Conservation (phyloP, 2,797 vertebrate species). For the Oreonectes daqikongensis region DNA sequence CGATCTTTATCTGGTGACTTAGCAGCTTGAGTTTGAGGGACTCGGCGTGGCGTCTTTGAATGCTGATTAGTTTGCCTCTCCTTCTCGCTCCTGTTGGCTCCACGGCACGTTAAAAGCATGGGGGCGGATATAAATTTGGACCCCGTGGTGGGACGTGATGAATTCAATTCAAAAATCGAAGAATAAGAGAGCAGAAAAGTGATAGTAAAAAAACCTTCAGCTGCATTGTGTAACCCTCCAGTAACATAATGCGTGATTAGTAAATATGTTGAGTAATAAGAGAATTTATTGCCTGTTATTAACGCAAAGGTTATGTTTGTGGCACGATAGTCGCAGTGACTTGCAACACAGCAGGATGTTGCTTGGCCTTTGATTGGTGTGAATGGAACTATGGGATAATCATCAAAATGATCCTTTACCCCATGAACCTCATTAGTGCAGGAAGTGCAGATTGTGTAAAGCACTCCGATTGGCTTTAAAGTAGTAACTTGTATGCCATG, state of each 20-base stretch:
- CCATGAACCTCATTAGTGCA: constrained; percentile 8
- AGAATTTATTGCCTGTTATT: constrained; percentile 10
- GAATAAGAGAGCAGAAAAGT: not conserved
- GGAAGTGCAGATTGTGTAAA: constrained; percentile 26
- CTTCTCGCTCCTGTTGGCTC: not conserved
- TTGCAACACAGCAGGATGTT: constrained; percentile 35
- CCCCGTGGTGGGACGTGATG: not conserved
- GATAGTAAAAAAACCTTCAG: not conserved
- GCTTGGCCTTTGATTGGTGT: constrained; percentile 26
- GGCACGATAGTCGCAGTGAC: not conserved
- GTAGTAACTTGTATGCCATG: not conserved
- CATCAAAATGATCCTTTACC: constrained; percentile 26
- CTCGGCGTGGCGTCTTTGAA: constrained; percentile 67
- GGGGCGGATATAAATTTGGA: constrained; percentile 14
- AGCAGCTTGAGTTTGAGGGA: constrained; percentile 66
- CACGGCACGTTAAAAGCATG: not conserved
- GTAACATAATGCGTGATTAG: not conserved
- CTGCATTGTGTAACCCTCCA: constrained; percentile 7
- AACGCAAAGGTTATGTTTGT: constrained; percentile 18
- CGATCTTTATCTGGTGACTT: constrained; percentile 71
- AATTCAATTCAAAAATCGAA: not conserved
- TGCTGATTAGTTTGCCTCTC: constrained; percentile 68
- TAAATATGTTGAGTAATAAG: constrained; percentile 19
- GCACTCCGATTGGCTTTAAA: not conserved
- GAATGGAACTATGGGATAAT: constrained; percentile 23